These are phyloP conservation scores for Elgonia sp. DNA, from an alignment of 2,888 invertebrate genomes.

Conservation along the genomic window DNA sequence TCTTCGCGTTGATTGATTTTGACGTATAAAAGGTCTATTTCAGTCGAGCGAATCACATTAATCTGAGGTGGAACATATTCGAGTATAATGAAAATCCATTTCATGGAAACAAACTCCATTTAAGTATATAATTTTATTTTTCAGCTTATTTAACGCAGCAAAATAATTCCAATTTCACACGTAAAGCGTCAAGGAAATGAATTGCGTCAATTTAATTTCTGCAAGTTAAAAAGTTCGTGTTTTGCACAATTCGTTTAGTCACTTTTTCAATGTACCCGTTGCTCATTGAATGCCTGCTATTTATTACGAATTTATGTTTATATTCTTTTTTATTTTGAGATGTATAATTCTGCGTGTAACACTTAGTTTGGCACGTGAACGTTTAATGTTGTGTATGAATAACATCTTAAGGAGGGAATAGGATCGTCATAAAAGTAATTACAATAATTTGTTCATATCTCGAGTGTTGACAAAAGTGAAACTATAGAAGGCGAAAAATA, in stretches of 20 bases:
- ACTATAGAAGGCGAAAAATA: too few relatives aligned
- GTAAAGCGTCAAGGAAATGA: constrained; percentile 17
- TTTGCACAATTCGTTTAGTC: constrained; percentile 13
- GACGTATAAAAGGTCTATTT: constrained; percentile 32
- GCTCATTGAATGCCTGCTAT: constrained; percentile 7
- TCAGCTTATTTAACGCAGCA: constrained; percentile 6
- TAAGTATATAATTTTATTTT: constrained; percentile 17
- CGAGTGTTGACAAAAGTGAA: too few relatives aligned
- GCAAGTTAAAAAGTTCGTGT: constrained; percentile 3
- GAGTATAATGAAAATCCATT: constrained; percentile 40
- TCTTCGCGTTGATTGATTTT: constrained; percentile 41
- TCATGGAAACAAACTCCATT: constrained; percentile 34
- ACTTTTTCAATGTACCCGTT: constrained; percentile 2
- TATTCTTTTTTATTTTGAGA: constrained; percentile 14
- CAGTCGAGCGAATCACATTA: constrained; percentile 24
- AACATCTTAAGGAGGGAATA: constrained; percentile 52
- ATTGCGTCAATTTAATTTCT: constrained; percentile 28
- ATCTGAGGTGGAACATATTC: constrained; percentile 42
- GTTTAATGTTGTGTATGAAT: constrained; percentile 22
- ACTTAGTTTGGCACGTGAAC: constrained; percentile 28
- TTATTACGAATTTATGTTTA: constrained; percentile 23
- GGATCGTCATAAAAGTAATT: constrained; percentile 56
- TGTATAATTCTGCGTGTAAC: constrained; percentile 16
- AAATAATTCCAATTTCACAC: constrained; percentile 43
- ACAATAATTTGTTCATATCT: constrained; percentile 60